Evolutionary conservation across 2,113 vertebrate genomes (phyloP), one percentile per base, ranked within the genome.

Genomic region (Pongo abelii): DNA sequence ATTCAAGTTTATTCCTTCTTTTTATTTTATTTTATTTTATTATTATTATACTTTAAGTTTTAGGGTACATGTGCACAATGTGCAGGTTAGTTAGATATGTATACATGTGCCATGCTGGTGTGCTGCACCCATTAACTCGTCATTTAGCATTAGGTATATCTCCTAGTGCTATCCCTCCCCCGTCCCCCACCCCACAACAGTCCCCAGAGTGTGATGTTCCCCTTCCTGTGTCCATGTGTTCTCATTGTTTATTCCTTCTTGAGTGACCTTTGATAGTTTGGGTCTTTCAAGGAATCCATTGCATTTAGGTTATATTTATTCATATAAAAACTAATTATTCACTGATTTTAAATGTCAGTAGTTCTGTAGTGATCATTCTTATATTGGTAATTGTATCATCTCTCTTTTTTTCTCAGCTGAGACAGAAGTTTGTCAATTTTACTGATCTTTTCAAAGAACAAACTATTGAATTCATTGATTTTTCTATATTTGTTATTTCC

Each of bases 291-390:
- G 38, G 17, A 93, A 87, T 80, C 67, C 12, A 93, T 91, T 83
- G 83, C 22, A 85, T 84, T 79, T 75, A 84, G 27, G 17, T 86
- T 97, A 85, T 61, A 48, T 67, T 92, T 84, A 72, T 94, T 87
- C 91, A 6, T 55, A 14, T 64, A 72, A 84, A 72, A 84, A 32
- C 91, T 93, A 83, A 75, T 35, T 93, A 92, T 48, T 80, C 30
- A 48, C 25, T 72, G 35, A 72, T 79, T 95, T 91, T 48, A 61
- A 64, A 48, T 92, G 25, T 92, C 35, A 79, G 6, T 78, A 84
- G 48, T 74, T 61, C 18, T 64, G 0, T 88, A 40, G 61, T 88
- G 50, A 78, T 93, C 87, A 59, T 80, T 79, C 32, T 92, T 88
- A 84, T 93, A 83, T 43, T 87, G 5, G 43, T 80, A 83, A 79